Conservation (phyloP, 2,888 invertebrate genomes). For the Trileptium ribeirensis region DNA sequence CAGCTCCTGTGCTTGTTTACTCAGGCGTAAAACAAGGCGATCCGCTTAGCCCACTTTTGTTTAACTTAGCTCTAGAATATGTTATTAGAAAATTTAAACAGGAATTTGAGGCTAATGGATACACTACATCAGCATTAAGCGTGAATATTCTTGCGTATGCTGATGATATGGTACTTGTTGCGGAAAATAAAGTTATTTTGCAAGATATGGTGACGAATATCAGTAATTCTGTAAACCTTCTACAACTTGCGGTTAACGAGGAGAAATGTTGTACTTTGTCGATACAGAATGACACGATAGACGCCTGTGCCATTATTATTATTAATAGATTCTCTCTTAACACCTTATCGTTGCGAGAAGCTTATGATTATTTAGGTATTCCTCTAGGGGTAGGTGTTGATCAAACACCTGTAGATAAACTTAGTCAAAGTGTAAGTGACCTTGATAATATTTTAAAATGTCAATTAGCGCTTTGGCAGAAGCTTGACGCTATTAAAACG, state of each 20-base stretch:
- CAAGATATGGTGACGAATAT: constrained; percentile 20
- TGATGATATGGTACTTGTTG: constrained; percentile 39
- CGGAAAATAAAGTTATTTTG: constrained; percentile 23
- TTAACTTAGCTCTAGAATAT: constrained; percentile 48
- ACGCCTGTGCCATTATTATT: no score
- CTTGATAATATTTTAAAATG: constrained; percentile 26
- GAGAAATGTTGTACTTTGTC: neutral
- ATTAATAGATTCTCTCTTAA: no score
- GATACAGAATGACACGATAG: neutral
- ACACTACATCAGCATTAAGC: no score
- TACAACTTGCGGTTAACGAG: neutral
- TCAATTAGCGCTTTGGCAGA: constrained; percentile 40
- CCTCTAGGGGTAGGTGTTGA: neutral
- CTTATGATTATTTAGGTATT: neutral
- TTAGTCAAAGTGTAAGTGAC: constrained; percentile 9
- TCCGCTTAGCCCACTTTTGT: constrained; percentile 47
- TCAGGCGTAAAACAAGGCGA: constrained; percentile 49
- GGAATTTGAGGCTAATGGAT: no score
- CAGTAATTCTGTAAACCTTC: neutral
- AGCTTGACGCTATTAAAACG: constrained; percentile 36
- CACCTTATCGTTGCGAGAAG: neutral
- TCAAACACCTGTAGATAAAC: neutral
- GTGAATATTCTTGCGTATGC: constrained; percentile 38
- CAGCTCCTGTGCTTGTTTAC: constrained; percentile 29
- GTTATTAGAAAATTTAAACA: no score